Percentiles rank a stretch among this genome's conserved stretches.
Conservation (phyloP, 2,113 vertebrate genomes). For the Megaceryle maxima region DNA sequence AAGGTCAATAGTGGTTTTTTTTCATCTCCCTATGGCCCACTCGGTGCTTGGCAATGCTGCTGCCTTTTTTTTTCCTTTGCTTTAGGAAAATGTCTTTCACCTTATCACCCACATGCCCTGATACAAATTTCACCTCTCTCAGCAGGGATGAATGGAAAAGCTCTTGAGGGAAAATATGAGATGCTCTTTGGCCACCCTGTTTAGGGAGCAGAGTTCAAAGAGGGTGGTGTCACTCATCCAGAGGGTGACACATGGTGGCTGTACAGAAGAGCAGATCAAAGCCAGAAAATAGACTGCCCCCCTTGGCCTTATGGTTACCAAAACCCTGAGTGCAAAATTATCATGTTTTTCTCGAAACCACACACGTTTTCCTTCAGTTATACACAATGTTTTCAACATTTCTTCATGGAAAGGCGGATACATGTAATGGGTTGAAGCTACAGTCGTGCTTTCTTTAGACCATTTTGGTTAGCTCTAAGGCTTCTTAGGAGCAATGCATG, state of each 20-base stretch:
- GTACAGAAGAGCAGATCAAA: neutral
- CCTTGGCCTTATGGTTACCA: neutral
- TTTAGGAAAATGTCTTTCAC: constrained; percentile 5
- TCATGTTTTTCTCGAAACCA: neutral
- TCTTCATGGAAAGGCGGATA: neutral
- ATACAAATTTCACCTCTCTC: neutral
- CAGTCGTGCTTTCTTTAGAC: neutral
- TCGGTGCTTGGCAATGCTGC: neutral
- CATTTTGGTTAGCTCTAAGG: neutral
- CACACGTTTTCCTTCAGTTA: neutral
- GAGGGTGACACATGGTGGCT: neutral
- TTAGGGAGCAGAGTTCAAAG: neutral
- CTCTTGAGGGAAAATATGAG: neutral
- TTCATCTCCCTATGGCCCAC: neutral
- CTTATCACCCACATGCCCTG: neutral
- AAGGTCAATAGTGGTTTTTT: neutral
- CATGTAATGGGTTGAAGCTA: neutral
- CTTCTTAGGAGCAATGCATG: neutral
- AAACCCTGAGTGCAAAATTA: neutral
- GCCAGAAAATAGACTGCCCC: neutral
- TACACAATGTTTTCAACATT: neutral
- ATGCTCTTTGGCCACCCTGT: neutral
- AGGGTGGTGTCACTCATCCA: neutral
- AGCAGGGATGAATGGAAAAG: neutral
- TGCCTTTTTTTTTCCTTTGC: neutral